phyloP scores from a whole-genome alignment of 2,888 invertebrate genomes.

The Tipula vernalis region DNA sequence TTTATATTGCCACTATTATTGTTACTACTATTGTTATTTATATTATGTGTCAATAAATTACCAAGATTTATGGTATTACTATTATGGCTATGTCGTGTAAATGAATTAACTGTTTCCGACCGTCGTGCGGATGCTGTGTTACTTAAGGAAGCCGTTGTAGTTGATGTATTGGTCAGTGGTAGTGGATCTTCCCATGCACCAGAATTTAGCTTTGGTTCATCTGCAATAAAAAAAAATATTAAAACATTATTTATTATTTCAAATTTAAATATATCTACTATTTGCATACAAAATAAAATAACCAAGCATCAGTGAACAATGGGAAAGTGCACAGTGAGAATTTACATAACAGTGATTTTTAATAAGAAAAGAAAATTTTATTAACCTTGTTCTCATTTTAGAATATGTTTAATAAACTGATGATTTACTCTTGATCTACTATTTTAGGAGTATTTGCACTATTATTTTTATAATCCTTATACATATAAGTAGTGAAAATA shows the following conservation, averaged over 20 bases:
- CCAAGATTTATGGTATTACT: constrained; percentile 10
- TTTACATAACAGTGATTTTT: not conserved
- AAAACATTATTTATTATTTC: not conserved
- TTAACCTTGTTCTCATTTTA: not conserved
- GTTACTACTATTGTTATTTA: not conserved
- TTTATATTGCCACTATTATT: not conserved
- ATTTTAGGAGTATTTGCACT: not conserved
- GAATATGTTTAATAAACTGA: not conserved
- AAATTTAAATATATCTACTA: not conserved
- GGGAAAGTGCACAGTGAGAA: not conserved
- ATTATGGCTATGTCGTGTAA: constrained; percentile 13
- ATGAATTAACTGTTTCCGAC: constrained; percentile 23
- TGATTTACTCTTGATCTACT: not conserved
- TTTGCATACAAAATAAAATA: not conserved
- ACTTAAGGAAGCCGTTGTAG: constrained; percentile 28
- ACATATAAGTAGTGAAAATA: not conserved
- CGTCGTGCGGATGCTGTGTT: constrained; percentile 31
- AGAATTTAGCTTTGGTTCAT: constrained; percentile 64
- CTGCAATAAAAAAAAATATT: constrained; percentile 36
- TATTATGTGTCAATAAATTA: not conserved
- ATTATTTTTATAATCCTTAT: not conserved
- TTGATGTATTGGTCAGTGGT: constrained; percentile 20
- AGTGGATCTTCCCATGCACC: constrained; percentile 65
- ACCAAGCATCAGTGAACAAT: not conserved
- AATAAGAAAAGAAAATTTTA: not conserved